A percentile compares a stretch with the other conserved stretches of the same genome.
These are phyloP conservation scores for Xestia rhomboidea DNA, from an alignment of 2,888 invertebrate genomes.

Conservation along the genomic window DNA sequence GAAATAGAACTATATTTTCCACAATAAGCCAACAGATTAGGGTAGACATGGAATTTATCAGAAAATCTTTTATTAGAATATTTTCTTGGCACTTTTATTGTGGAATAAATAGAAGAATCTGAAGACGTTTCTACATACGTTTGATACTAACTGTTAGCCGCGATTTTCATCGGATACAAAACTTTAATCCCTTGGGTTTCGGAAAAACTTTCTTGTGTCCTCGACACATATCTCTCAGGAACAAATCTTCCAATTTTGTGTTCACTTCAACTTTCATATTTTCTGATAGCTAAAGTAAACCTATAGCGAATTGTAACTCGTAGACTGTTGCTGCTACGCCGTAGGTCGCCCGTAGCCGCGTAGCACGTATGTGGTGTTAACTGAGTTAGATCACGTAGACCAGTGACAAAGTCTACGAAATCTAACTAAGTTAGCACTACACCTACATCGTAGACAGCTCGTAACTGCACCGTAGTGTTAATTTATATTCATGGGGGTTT, in stretches of 20 bases:
- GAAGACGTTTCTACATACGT: neutral
- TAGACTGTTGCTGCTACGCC: conserved; percentile 20
- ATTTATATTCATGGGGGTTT: neutral
- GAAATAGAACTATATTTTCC: conserved; percentile 14
- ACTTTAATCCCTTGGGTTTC: conserved; percentile 15
- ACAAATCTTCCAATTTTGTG: conserved; percentile 8
- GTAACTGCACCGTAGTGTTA: neutral
- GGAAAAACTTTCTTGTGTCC: neutral
- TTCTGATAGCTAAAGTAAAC: neutral
- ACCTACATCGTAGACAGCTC: neutral
- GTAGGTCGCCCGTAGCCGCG: conserved; percentile 14
- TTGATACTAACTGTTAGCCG: neutral
- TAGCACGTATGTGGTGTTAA: neutral
- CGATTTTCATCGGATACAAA: neutral
- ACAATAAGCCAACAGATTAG: conserved; percentile 30
- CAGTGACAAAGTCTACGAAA: neutral
- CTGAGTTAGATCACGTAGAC: neutral
- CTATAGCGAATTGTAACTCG: neutral
- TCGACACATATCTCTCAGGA: neutral
- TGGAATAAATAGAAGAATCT: conserved; percentile 15
- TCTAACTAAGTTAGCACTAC: neutral
- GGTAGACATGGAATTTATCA: conserved; percentile 27
- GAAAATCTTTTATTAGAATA: conserved; percentile 32
- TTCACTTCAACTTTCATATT: conserved; percentile 4
- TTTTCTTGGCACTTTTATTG: conserved; percentile 9